phyloP scores from a whole-genome alignment of 2,888 invertebrate species.

The Drosophila pegasa region DNA sequence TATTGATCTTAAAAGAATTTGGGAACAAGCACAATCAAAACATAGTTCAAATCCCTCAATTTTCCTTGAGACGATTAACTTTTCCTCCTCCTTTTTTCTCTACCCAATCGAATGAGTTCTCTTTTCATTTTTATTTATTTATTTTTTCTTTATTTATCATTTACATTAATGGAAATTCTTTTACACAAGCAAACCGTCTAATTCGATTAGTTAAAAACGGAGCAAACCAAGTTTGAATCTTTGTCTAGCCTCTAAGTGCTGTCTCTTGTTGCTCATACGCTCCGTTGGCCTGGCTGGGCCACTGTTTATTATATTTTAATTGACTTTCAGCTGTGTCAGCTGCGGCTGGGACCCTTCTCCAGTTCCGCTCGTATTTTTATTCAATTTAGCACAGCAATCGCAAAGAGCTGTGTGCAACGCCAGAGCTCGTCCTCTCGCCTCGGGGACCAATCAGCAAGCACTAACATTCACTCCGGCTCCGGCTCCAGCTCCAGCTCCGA shows the following conservation, averaged over 20 bases:
- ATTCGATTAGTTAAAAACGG: conserved; percentile 6
- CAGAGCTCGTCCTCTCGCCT: conserved; percentile 14
- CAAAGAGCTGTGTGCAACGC: conserved; percentile 31
- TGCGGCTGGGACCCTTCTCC: conserved; percentile 17
- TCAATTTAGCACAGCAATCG: conserved; percentile 73
- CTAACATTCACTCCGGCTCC: conserved; percentile 11
- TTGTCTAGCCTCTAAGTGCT: conserved; percentile 14
- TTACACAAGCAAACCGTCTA: background rate
- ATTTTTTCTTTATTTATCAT: background rate
- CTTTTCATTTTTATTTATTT: no score
- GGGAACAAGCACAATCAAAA: no score
- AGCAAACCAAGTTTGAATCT: background rate
- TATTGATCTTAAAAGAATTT: background rate
- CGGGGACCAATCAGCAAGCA: conserved; percentile 54
- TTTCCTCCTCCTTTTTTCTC: background rate
- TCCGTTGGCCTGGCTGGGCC: conserved; percentile 26
- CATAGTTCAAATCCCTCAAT: no score
- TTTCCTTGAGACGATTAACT: background rate
- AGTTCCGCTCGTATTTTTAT: conserved; percentile 67
- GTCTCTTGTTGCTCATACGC: conserved; percentile 11
- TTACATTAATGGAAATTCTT: background rate
- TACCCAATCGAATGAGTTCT: background rate
- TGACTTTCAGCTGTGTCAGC: conserved; percentile 63
- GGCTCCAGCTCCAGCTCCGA: conserved; percentile 2
- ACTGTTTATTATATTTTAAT: conserved; percentile 65